Conservation (phyloP, 1,140 invertebrate species). For the Drosophila athabasca region DNA sequence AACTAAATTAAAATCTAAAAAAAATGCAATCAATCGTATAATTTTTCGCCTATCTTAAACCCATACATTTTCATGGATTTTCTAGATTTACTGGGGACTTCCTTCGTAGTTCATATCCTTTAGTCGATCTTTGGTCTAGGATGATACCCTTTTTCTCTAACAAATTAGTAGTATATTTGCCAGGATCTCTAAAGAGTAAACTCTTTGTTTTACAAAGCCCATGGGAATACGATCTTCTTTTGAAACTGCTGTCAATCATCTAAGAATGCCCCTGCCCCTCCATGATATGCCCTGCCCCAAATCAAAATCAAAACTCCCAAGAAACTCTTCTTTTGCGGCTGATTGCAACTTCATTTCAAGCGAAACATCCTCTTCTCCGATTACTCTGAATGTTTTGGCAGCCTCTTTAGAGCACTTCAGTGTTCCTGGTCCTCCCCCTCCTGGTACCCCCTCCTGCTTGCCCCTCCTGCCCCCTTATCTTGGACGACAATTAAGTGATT, state of each 20-base stretch:
- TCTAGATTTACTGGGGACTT: too few species aligned
- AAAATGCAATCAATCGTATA: too few species aligned
- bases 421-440: slow-evolving; percentile 6
- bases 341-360: slow-evolving; percentile 46
- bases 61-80: too few species aligned
- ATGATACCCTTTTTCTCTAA: too few species aligned
- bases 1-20: too few species aligned
- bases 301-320: slow-evolving; percentile 32
- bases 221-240: background rate
- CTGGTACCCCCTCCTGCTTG: background rate
- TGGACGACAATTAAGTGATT: slow-evolving; percentile 79
- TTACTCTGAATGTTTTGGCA: slow-evolving; percentile 45
- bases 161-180: too few species aligned
- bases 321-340: slow-evolving; percentile 21
- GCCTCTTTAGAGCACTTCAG: slow-evolving; percentile 10
- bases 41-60: too few species aligned
- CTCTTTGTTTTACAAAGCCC: too few species aligned
- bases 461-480: slow-evolving; percentile 21
- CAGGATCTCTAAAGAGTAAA: too few species aligned
- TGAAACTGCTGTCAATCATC: slow-evolving; percentile 23
- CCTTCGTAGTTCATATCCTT: too few species aligned
- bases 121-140: too few species aligned
- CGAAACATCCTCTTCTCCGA: slow-evolving; percentile 38
- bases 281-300: slow-evolving; percentile 29
- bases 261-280: background rate